These are phyloP conservation scores for Panorpa germanica DNA, from an alignment of 2,888 invertebrate species.

Conservation along the genomic window DNA sequence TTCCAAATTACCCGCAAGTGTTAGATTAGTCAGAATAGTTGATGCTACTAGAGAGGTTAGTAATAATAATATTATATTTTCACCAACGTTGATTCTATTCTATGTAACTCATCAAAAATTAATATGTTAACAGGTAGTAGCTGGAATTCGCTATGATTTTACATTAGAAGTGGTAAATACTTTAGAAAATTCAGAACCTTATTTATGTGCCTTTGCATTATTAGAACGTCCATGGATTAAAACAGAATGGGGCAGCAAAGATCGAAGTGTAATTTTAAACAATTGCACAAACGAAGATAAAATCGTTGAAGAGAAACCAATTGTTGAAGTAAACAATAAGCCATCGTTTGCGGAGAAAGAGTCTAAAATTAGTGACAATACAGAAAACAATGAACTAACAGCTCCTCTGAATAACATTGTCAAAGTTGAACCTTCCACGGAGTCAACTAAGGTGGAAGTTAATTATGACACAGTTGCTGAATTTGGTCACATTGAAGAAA, in stretches of 20 bases:
- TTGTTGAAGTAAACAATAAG: constrained; percentile 19
- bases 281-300: constrained; percentile 36
- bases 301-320: constrained; percentile 11
- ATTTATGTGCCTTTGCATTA: constrained; percentile 36
- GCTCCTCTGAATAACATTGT: no score
- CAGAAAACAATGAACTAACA: no score
- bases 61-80: no score
- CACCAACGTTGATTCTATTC: no score
- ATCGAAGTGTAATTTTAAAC: constrained; percentile 37
- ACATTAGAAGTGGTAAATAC: constrained; percentile 19
- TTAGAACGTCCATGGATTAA: constrained; percentile 46
- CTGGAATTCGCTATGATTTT: constrained; percentile 22
- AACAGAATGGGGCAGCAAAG: constrained; percentile 32
- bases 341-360: constrained; percentile 20
- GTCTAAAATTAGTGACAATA: constrained; percentile 19
- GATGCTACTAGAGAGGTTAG: constrained; percentile 23
- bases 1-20: constrained; percentile 20
- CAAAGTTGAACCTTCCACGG: no score
- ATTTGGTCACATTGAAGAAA: constrained; percentile 21
- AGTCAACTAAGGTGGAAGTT: no score
- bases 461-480: constrained; percentile 19
- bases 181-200: constrained; percentile 19
- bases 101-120: no score
- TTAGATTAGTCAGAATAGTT: constrained; percentile 21
- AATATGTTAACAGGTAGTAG: no score